A percentile compares a stretch with the other conserved stretches of the same genome.
Conservation (phyloP, 2,113 vertebrate species). For the Phasianus colchicus region DNA sequence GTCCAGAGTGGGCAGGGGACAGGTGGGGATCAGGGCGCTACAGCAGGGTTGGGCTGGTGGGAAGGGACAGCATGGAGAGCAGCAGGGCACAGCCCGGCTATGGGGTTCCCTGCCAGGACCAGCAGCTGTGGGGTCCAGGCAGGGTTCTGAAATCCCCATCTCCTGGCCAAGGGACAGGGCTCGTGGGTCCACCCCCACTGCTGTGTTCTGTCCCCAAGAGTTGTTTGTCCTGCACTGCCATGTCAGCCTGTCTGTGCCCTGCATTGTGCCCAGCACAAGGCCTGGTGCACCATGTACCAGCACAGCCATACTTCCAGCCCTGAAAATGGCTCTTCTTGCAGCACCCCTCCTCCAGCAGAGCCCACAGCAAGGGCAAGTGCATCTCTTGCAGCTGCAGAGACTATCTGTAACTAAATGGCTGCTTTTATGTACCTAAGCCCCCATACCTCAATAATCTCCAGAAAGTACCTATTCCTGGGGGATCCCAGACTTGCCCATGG, state of each 20-base stretch:
- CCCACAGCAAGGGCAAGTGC: fast-evolving
- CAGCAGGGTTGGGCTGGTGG: not conserved
- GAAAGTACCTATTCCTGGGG: not conserved
- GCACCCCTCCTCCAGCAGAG: not conserved
- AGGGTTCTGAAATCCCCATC: not conserved
- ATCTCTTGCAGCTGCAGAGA: not conserved
- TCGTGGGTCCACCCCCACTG: not conserved
- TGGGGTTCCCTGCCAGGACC: not conserved
- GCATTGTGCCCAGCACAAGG: not conserved
- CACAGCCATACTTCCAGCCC: not conserved
- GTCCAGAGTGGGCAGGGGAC: too few relatives aligned
- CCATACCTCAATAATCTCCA: fast-evolving
- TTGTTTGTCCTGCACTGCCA: not conserved
- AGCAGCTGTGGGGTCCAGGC: not conserved
- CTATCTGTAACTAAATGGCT: not conserved
- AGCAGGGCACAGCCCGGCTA: not conserved
- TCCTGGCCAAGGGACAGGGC: not conserved
- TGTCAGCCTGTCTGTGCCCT: not conserved
- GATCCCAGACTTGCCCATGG: not conserved
- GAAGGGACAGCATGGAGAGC: not conserved
- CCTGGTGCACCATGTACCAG: fast-evolving
- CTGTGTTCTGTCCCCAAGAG: not conserved
- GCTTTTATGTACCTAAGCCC: not conserved
- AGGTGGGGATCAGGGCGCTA: not conserved
- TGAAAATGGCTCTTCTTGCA: not conserved